Base-by-base conservation (phyloP, 2,113 vertebrate genomes). In the Hirundichthys speculiger region DNA sequence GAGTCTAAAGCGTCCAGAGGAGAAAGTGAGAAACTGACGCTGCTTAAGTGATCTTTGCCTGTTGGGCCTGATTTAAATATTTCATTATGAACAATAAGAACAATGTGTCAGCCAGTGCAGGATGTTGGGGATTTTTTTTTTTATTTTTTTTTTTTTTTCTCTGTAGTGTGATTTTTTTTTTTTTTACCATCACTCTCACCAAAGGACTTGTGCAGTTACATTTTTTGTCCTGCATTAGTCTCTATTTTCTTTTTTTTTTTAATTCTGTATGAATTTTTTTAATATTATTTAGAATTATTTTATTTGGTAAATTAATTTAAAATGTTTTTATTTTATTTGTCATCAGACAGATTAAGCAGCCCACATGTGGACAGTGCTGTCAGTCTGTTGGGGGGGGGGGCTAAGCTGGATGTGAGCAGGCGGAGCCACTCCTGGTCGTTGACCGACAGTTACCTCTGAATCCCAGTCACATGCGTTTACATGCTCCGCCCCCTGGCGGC, bases 401-500 rank as follows among this genome's bases (percentile, higher is more conserved):
- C 7, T 58, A 21, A 11, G 39, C 40, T 41, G 73, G 61, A 39
- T 75, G 50, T 52, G 54, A 58, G 40, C 22, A 38, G 64, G 61
- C 30, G 38, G 71, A 76, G 82, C 83, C 80, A 87, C 83, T 78
- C 11, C 63, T 61, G 86, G 82, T 52, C 73, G 69, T 75, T 91
- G 88, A 85, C 90, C 87, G 34, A 60, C 48, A 89, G 88, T 92
- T 47, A 92, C 87, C 90, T 64, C 16, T 24, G 21, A 63, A 45
- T 27, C 21, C 38, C 24, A 4, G 61, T 56, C 21, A 53, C 22
- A 38, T 68, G 30, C 4, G 0, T 46, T 18, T 6, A 12, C 46
- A 1, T 24, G 1, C 25, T n/a, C 4, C 11, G 69, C 87, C 85
- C 59, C 57, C 91, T 85, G 53, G 73, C 88, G 91, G 82, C 5